Evolutionary conservation across 2,797 vertebrate genomes (phyloP).

Genomic region (Paramormyrops hopkinsi): DNA sequence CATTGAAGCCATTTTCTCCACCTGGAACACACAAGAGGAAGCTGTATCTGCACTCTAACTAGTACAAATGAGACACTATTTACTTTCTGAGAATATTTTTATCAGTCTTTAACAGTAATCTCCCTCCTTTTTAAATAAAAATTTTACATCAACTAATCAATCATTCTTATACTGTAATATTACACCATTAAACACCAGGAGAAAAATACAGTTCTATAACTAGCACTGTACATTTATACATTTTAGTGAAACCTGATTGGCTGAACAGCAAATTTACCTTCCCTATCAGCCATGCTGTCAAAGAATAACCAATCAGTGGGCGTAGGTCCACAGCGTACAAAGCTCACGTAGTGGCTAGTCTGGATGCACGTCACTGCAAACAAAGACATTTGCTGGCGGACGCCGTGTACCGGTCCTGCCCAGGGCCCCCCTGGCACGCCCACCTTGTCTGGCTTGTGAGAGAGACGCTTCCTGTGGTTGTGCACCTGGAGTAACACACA

Average conservation of each 20-base stretch:
- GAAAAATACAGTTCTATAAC: neutral
- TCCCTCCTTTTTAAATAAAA: neutral
- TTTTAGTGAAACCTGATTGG: neutral
- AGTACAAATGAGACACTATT: neutral
- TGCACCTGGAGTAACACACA: slow-evolving; percentile 60
- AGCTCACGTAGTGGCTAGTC: slow-evolving; percentile 80
- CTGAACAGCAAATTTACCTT: slow-evolving; percentile 53
- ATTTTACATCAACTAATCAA: neutral
- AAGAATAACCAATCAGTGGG: slow-evolving; percentile 72
- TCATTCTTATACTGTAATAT: slow-evolving; percentile 1
- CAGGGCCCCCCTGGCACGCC: slow-evolving; percentile 44
- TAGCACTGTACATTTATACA: neutral
- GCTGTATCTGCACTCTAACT: neutral
- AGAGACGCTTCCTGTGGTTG: slow-evolving; percentile 58
- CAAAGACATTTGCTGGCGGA: slow-evolving; percentile 64
- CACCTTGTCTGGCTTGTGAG: slow-evolving; percentile 53
- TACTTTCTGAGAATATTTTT: neutral
- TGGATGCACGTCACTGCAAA: slow-evolving; percentile 76
- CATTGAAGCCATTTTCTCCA: slow-evolving; percentile 76
- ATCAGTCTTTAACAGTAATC: neutral
- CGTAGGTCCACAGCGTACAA: slow-evolving; percentile 61
- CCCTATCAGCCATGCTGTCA: slow-evolving; percentile 79
- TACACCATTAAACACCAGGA: neutral
- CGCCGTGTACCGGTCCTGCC: slow-evolving; percentile 43
- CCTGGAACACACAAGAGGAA: slow-evolving; percentile 48